A percentile compares a stretch with the other conserved stretches of the same genome.
Conservation (phyloP, 1,140 invertebrate species). For the Dendrolimus punctatus region DNA sequence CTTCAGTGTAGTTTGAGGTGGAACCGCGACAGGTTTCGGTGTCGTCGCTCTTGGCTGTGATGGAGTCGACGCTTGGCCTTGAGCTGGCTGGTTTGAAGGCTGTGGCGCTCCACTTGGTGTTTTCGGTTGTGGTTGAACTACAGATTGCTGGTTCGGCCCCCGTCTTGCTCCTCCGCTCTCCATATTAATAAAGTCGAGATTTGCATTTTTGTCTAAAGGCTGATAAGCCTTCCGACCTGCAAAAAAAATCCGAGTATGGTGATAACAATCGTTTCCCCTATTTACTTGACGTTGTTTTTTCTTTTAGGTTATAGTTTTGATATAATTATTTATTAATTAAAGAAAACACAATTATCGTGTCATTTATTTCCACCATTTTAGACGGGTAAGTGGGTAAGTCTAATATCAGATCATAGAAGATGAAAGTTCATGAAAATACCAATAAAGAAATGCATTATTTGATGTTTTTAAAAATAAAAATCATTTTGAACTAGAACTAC, state of each 20-base stretch:
- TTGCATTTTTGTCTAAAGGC: constrained; percentile 59
- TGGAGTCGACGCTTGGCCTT: constrained; percentile 6
- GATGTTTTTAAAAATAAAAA: too few relatives aligned
- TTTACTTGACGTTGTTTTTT: too few relatives aligned
- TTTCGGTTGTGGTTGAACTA: constrained; percentile 3
- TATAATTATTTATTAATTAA: too few relatives aligned
- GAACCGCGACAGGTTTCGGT: constrained; percentile 6
- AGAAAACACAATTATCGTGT: too few relatives aligned
- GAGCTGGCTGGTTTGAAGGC: constrained; percentile 1
- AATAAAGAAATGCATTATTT: too few relatives aligned
- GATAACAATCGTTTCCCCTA: too few relatives aligned
- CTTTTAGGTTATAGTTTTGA: too few relatives aligned
- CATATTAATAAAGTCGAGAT: constrained; percentile 63
- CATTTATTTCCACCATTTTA: too few relatives aligned
- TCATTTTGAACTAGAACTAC: too few relatives aligned
- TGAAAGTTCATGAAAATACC: too few relatives aligned
- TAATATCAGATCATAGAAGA: too few relatives aligned
- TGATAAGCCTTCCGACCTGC: constrained; percentile 45
- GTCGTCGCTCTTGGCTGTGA: constrained; percentile 6
- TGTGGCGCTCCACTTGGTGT: background rate
- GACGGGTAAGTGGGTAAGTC: too few relatives aligned
- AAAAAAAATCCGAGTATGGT: constrained; percentile 8
- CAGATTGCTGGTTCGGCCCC: constrained; percentile 13
- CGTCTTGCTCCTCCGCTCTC: constrained; percentile 28
- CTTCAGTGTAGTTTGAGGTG: background rate